Evolutionary conservation across 53 echinoderm and acorn worm genomes (phyloP), one percentile per base, ranked within the genome.

Genomic region (Pentamera pediparva): DNA sequence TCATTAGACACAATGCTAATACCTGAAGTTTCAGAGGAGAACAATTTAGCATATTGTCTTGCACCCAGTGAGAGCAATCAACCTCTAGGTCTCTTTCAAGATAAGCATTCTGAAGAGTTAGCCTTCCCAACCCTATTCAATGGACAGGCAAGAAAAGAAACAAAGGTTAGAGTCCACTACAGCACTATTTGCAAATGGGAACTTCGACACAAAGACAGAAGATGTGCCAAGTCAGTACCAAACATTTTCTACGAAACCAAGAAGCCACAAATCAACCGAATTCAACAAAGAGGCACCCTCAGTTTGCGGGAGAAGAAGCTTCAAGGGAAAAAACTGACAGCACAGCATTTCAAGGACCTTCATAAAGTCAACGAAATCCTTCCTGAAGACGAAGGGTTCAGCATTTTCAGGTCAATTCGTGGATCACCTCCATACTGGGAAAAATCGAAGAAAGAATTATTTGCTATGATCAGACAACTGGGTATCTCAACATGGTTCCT

Each of bases 391-490:
- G 81, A 81, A 74, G 81, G 81, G 20, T 81, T 36, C 35, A 17
- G 74, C 10, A 60, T 81, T 26, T 74, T 81, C 39, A 29, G 47
- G 74, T 30, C 74, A 56, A 19, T 74, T 6, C 59, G 74, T 13
- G 61, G 61, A 24, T 81, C 74, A 9, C 81, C 81, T 45, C 81
- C 74, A 39, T 81, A 74, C 61, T 54, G 40, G 60, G 73, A 81
- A 81, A 74, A 59, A 13, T 28, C 59, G 15, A 56, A 81, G 15
- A 81, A 81, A 74, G 81, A 81, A 30, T 49, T 81, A 18, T 59
- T 81, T 39, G 81, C 81, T 15, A 81, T 81, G 81, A 81, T 81
- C 41, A 40, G 81, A 10, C 81, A 81, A 81, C 38, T 81, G 12
- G 81, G 81, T 30, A 37, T 58, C 22, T 74, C 81, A 59, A 81